Conservation (phyloP, 1,140 invertebrate genomes). For the Druon quercuslanigerum region DNA sequence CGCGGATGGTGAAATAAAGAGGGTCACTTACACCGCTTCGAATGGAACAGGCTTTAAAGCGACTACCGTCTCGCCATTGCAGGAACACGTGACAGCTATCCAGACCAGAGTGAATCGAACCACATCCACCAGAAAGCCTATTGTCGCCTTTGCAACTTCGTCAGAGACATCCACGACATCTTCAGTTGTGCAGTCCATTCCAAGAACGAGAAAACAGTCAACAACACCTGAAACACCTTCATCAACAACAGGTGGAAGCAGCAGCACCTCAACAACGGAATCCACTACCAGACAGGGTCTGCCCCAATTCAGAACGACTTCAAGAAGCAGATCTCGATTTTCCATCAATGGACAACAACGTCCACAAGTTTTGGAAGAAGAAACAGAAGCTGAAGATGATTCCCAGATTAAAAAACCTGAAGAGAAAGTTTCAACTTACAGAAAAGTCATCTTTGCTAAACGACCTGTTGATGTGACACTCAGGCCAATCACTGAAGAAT, state of each 20-base stretch:
- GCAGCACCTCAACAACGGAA: constrained; percentile 60
- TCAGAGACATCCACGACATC: constrained; percentile 74
- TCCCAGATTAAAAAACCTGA: constrained; percentile 70
- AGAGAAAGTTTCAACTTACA: constrained; percentile 60
- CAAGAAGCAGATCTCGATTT: constrained; percentile 64
- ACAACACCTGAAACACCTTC: constrained; percentile 50
- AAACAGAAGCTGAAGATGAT: constrained; percentile 57
- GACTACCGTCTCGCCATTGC: constrained; percentile 71
- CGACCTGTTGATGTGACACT: constrained; percentile 68
- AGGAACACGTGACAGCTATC: constrained; percentile 74
- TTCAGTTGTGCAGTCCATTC: constrained; percentile 79
- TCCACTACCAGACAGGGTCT: constrained; percentile 58
- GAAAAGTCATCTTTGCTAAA: constrained; percentile 71
- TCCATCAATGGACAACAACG: constrained; percentile 69
- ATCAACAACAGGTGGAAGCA: constrained; percentile 62
- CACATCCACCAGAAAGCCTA: constrained; percentile 62
- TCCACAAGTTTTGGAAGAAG: constrained; percentile 63
- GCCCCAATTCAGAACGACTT: constrained; percentile 55
- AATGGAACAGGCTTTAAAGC: constrained; percentile 77
- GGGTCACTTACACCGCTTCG: constrained; percentile 86
- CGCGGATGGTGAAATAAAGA: constrained; percentile 86
- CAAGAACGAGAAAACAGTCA: constrained; percentile 73
- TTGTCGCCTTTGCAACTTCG: constrained; percentile 70
- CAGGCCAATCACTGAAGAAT: constrained; percentile 66
- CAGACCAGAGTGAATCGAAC: constrained; percentile 71